Conservation (phyloP, 2,113 vertebrate species). For the Nothoprocta perdicaria region DNA sequence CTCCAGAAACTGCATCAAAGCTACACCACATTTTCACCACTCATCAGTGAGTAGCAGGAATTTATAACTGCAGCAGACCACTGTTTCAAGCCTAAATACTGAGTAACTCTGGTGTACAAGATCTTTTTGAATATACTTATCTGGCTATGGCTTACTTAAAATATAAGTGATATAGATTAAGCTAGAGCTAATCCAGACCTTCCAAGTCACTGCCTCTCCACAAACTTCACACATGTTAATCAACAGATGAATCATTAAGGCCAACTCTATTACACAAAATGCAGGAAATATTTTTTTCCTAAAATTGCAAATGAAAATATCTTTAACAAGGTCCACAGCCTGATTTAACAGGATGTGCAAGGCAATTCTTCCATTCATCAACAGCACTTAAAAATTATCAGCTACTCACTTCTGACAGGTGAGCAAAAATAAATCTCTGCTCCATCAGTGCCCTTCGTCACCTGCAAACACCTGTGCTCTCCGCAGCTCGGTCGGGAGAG, state of each 20-base stretch:
- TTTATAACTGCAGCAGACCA: not conserved
- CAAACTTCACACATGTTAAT: not conserved
- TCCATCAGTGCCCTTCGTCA: not conserved
- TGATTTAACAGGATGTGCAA: not conserved
- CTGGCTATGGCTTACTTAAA: not conserved
- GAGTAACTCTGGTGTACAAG: rapidly evolving
- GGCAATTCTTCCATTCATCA: not conserved
- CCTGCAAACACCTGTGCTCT: not conserved
- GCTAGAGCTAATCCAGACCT: not conserved
- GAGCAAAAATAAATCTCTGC: not conserved
- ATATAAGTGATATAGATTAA: not conserved
- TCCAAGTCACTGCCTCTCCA: not conserved
- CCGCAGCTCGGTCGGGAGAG: not conserved
- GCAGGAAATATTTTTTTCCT: not conserved
- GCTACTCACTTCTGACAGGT: rapidly evolving
- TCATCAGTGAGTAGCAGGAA: not conserved
- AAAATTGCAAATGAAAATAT: not conserved
- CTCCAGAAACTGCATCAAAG: not conserved
- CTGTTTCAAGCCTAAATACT: rapidly evolving
- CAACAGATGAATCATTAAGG: not conserved
- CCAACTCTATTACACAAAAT: not conserved
- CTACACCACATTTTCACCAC: not conserved
- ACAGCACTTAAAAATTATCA: not conserved
- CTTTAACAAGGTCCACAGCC: not conserved
- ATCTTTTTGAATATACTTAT: not conserved